These are phyloP conservation scores for Andricus quercusramuli DNA, from an alignment of 2,888 invertebrate genomes.

Conservation along the genomic window DNA sequence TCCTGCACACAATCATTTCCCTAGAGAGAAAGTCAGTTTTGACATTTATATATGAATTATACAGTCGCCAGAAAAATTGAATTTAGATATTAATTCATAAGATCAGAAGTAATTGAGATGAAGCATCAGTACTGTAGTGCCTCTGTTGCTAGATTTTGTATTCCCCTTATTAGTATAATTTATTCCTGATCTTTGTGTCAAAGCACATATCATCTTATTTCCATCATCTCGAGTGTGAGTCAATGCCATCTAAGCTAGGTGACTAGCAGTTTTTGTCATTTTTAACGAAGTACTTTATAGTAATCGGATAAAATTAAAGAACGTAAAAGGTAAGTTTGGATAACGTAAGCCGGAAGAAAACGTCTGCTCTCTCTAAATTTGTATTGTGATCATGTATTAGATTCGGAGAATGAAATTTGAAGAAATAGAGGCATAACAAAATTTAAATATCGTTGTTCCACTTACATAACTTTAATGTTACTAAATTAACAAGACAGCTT, in stretches of 20 bases:
- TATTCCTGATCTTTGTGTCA: conserved; percentile 3
- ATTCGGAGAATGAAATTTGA: too few relatives aligned
- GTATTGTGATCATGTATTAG: too few relatives aligned
- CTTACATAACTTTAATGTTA: too few relatives aligned
- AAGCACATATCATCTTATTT: conserved; percentile 11
- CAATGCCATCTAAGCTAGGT: neutral
- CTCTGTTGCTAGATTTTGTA: neutral
- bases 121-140: neutral
- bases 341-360: neutral
- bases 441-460: too few relatives aligned
- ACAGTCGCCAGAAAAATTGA: too few relatives aligned
- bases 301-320: neutral
- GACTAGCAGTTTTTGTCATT: neutral
- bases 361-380: neutral
- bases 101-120: neutral
- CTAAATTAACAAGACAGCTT: too few relatives aligned
- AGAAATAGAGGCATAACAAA: too few relatives aligned
- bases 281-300: conserved; percentile 9
- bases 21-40: too few relatives aligned
- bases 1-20: too few relatives aligned
- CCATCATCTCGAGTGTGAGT: neutral
- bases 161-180: neutral
- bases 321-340: neutral
- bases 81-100: neutral
- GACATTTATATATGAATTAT: too few relatives aligned